Conservation (phyloP, 2,888 invertebrate genomes). For the Ischnus inquisitorius region DNA sequence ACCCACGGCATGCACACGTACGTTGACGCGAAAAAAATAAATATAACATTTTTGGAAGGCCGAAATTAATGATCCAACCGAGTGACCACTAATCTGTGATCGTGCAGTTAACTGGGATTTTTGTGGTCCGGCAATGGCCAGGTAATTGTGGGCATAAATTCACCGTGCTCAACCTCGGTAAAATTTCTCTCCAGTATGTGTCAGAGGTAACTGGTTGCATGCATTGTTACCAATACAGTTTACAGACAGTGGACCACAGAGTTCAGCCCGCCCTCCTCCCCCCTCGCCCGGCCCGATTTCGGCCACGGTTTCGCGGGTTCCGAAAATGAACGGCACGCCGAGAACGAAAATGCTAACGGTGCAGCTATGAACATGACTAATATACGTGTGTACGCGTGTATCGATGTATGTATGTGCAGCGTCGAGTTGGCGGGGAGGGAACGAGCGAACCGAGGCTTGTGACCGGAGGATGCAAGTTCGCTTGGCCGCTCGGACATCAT, state of each 20-base stretch:
- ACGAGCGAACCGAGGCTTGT: constrained; percentile 34
- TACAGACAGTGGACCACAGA: background rate
- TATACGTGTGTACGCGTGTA: constrained; percentile 29
- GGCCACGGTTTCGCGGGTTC: constrained; percentile 36
- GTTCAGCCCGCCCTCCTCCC: no score
- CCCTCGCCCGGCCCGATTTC: constrained; percentile 22
- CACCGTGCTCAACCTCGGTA: constrained; percentile 49
- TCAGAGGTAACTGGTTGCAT: constrained; percentile 15
- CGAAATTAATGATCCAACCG: constrained; percentile 77
- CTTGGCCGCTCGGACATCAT: constrained; percentile 55
- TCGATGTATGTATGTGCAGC: background rate
- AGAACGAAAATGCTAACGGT: constrained; percentile 62
- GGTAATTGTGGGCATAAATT: constrained; percentile 79
- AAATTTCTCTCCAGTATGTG: constrained; percentile 43
- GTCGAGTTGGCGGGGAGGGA: constrained; percentile 1
- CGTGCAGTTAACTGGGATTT: constrained; percentile 76
- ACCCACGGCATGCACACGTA: constrained; percentile 15
- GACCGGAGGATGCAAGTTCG: constrained; percentile 41
- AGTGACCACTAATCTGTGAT: constrained; percentile 77
- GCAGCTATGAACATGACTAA: constrained; percentile 15
- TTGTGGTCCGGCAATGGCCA: constrained; percentile 72
- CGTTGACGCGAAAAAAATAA: constrained; percentile 1
- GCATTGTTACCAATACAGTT: constrained; percentile 42
- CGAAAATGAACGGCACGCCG: constrained; percentile 46
- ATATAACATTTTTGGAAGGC: background rate